Evolutionary conservation across 2,113 vertebrate genomes (phyloP).

Genomic region (Ochotona princeps): DNA sequence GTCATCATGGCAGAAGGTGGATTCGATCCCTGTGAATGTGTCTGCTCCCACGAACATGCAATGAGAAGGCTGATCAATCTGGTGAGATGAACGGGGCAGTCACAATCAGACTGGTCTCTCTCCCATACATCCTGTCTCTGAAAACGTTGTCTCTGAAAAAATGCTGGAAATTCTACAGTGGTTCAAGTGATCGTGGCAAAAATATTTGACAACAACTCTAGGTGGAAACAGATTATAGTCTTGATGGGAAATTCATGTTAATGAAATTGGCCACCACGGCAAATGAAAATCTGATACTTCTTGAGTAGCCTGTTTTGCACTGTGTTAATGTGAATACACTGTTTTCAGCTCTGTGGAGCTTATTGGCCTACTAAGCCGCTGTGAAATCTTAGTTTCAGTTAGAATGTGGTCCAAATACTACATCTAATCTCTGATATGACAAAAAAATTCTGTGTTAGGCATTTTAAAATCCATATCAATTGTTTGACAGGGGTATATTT

Average conservation of each 20-base stretch:
- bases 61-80: constrained; percentile 98
- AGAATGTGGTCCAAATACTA: not conserved
- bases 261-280: not conserved
- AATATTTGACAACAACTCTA: constrained; percentile 17
- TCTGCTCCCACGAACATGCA: constrained; percentile 96
- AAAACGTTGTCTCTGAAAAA: constrained; percentile 13
- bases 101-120: not conserved
- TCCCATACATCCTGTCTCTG: not conserved
- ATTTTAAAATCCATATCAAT: constrained; percentile 29
- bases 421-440: not conserved
- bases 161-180: constrained; percentile 47
- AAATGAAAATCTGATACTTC: not conserved
- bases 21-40: constrained; percentile 98
- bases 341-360: not conserved
- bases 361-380: not conserved
- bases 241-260: constrained; percentile 34
- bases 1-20: constrained; percentile 96
- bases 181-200: constrained; percentile 43
- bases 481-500: constrained; percentile 18
- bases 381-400: not conserved
- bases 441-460: not conserved
- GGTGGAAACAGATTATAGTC: not conserved
- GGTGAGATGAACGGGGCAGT: constrained; percentile 88
- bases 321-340: not conserved
- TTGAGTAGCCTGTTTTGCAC: not conserved